Evolutionary conservation across 2,113 vertebrate species (phyloP), one percentile per base, ranked within the genome.

Genomic region (Gambusia holbrooki): DNA sequence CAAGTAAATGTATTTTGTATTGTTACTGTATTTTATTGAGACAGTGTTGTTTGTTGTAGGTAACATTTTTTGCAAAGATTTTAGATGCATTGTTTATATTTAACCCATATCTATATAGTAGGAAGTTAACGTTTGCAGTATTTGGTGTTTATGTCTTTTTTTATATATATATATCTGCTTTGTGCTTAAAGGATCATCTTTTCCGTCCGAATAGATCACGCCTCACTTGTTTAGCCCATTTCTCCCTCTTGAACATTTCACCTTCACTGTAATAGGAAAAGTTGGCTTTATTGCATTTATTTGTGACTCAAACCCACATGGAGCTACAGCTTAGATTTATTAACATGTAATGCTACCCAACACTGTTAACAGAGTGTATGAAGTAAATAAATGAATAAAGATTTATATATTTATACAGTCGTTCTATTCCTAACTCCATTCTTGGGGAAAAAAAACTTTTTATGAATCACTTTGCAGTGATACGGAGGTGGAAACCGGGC

Each of bases 321-420:
- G 76, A 85, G 69, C 73, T 42, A 81, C 62, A 66, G 42, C 45
- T 62, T 84, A 66, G 58, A 79, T 82, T 65, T 79, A 68, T 61
- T 72, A 17, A 75, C 71, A 68, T 14, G 42, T 80, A 25, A 71
- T 88, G 77, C 87, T 84, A 61, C 73, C 65, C 82, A 85, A 86
- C 89, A 93, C 92, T 92, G 93, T 93, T 93, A 93, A 88, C 92
- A 88, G 89, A 91, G 81, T 66, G 87, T 92, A 92, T 90, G 82
- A 89, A 91, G 71, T 82, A 81, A 88, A 88, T 89, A 87, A 90
- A 88, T 88, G 51, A 94, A 95, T 95, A 95, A 95, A 95, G 93
- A 94, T 93, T 17, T 95, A 92, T 95, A 94, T 95, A 94, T 95
- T 95, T 95, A 94, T 95, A 94, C 69, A 71, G 86, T 80, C 88